Evolutionary conservation across 2,888 invertebrate species (phyloP), one percentile per base, ranked within the genome.

Genomic region (Metalampra italica): DNA sequence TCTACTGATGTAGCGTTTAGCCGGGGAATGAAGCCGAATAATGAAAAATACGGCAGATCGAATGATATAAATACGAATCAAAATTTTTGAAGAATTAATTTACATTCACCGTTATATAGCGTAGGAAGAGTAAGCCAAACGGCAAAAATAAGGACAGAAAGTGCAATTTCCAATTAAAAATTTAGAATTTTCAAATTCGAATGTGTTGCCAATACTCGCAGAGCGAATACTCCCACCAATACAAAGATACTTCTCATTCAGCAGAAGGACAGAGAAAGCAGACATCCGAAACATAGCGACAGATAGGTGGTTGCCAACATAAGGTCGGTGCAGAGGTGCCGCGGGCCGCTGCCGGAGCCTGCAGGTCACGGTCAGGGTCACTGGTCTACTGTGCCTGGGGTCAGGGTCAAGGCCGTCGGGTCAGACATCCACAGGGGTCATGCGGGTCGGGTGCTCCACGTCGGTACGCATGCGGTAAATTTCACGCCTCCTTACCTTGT

Each of bases 401-500:
- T 56, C 45, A 47, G 53, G 52, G 52, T 51, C 51, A 55, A 55
- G 52, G 52, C 47, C 54, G 59, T 59, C 60, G 55, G 63, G 69
- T 65, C 59, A 59, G 68, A 72, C 74, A 64, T 68, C 76, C 77
- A 78, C 73, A 65, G 66, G 81, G 80, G 75, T 56, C 84, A 86
- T 86, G 87, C 88, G 82, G 81, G 86, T 36, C 22, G 22, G 22
- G 86, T 81, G 78, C 79, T 73, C 77, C 81, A 79, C 75, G 67
- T 70, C 66, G 71, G 75, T 74, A 74, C 71, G 59, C 88, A 88
- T 89, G 88, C 88, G 75, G 68, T 79, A 80, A 71, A 78, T 66
- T 63, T 71, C 70, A 79, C 78, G 72, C 74, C 73, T 79, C 82
- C 93, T 93, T 93, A 94, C 95, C 94, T 95, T 95, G 82, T 95